Base-by-base conservation (phyloP, 2,888 invertebrate genomes). In the Archaeoteleia sp. region DNA sequence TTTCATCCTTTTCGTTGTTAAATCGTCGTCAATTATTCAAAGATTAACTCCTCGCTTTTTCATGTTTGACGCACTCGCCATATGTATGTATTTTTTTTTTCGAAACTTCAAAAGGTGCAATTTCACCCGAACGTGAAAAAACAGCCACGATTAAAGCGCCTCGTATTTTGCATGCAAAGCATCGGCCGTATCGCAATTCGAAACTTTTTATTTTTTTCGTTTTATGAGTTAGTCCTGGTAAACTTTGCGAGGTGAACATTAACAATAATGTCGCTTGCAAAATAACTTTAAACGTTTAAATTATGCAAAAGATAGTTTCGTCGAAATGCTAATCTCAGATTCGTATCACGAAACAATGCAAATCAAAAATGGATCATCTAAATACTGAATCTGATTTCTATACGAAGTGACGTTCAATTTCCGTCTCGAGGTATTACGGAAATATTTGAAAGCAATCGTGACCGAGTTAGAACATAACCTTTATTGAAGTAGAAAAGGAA, bases 371-470 rank as follows among this genome's bases (percentile, higher is more conserved):
- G 8, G 25, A 55, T 37, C 35, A 46, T 37, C 23, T 48, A 34
- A 57, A 48, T 23, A 12, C 15, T 30, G 15, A 49, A 49, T 43
- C 27, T 9, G 35, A 49, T 42, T 49, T 49, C 27, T 27, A 12
- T 6, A 17, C 13, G 20, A 43, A 40, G 49, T 49, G 49, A 42
- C 49, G 43, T 58, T 58, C 42, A 58, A 58, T 58, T 58, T 49
- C 42, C 58, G 48, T 43, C 7, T 6, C 42, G 7, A 17, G 30
- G 15, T 10, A 35, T 12, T 42, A 23, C n/a, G n/a, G 15, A 45
- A 45, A 39, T 46, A 39, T 57, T 23, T 10, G 27, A 37, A 20
- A 40, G 42, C 48, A 48, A 40, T 46, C 40, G 32, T 8, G 34
- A 7, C 39, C 37, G 12, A 51, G 30, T 45, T 51, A 51, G 51